These are phyloP conservation scores for Trachelus iudaicus DNA, from an alignment of 2,888 invertebrate genomes.

Conservation along the genomic window DNA sequence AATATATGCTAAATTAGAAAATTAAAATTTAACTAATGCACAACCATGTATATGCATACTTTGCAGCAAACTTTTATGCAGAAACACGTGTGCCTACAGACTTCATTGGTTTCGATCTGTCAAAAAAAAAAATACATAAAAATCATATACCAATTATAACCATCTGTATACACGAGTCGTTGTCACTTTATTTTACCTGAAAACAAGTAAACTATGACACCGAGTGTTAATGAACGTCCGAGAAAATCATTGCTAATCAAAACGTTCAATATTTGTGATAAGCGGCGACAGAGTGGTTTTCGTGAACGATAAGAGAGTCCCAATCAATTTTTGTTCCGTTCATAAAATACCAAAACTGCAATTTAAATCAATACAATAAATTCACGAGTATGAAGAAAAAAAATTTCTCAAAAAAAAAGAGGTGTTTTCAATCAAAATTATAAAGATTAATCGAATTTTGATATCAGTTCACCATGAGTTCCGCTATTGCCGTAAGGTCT, in stretches of 20 bases:
- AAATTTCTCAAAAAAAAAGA: background rate
- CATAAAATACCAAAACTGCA: background rate
- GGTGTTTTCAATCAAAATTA: background rate
- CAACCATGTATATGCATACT: too few relatives aligned
- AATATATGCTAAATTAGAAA: too few relatives aligned
- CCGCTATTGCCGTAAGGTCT: background rate
- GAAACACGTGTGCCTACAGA: too few relatives aligned
- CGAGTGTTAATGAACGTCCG: too few relatives aligned
- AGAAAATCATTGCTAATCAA: background rate
- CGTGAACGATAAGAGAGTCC: background rate
- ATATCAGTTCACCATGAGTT: background rate
- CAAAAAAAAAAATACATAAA: too few relatives aligned
- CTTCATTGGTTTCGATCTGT: too few relatives aligned
- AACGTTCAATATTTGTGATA: background rate
- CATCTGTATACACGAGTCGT: background rate
- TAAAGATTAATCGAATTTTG: background rate
- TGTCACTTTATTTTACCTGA: background rate
- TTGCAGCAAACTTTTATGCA: too few relatives aligned
- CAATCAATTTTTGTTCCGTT: background rate
- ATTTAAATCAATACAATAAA: background rate
- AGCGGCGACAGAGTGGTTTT: background rate
- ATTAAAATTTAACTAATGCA: too few relatives aligned
- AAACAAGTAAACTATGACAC: background rate
- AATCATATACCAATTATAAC: background rate
- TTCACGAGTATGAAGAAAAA: background rate